A percentile compares a stretch with the other conserved stretches of the same genome.
phyloP scores from a whole-genome alignment of 2,888 invertebrate species.

The Apomyelois bistriatella region DNA sequence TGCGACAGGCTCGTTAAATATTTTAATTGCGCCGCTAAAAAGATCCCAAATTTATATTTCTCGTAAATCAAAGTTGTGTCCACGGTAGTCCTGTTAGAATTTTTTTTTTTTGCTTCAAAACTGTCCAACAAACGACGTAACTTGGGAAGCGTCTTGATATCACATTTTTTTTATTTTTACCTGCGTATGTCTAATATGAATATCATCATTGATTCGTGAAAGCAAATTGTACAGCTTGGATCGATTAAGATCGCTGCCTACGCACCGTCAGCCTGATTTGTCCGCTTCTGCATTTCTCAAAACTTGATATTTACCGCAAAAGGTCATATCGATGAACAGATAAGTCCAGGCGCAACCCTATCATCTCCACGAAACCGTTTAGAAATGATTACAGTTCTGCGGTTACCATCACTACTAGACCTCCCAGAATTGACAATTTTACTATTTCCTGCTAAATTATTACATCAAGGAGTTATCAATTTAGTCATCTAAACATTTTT shows the following conservation, averaged over 20 bases:
- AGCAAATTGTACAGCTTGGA: conserved; percentile 47
- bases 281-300: conserved; percentile 51
- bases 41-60: conserved; percentile 65
- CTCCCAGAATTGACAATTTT: conserved; percentile 16
- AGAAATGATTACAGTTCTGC: not conserved
- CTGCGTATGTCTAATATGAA: conserved; percentile 16
- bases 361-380: conserved; percentile 2
- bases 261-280: conserved; percentile 62
- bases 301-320: conserved; percentile 64
- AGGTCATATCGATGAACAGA: conserved; percentile 56
- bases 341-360: conserved; percentile 28
- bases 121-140: conserved; percentile 25
- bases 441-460: conserved; percentile 6
- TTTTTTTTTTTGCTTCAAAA: conserved; percentile 28
- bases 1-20: conserved; percentile 69
- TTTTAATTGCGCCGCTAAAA: conserved; percentile 77
- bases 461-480: conserved; percentile 25
- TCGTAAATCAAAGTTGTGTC: conserved; percentile 71
- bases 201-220: conserved; percentile 55
- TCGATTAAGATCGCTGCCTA: conserved; percentile 69
- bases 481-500: conserved; percentile 21
- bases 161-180: conserved; percentile 5
- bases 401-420: conserved; percentile 15
- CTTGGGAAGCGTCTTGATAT: conserved; percentile 10
- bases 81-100: conserved; percentile 56